Evolutionary conservation across 2,113 vertebrate genomes (phyloP), one percentile per base, ranked within the genome.

Genomic region (Proterorhinus semilunaris): DNA sequence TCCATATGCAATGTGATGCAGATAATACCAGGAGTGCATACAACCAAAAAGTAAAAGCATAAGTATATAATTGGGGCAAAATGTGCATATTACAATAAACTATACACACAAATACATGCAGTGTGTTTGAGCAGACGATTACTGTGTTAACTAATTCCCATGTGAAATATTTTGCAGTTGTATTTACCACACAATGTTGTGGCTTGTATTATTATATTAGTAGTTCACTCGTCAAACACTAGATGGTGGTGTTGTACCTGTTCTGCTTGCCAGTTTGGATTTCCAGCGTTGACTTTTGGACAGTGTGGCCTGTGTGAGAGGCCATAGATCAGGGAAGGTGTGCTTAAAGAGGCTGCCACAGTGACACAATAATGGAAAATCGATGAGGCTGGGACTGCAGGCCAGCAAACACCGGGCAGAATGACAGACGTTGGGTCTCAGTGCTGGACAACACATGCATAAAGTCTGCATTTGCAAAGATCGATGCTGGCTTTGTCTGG

Each of bases 341-440:
- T 92, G 89, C 77, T 90, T 90, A 90, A 90, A 84, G 83, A 88
- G 90, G 74, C 76, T 50, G 74, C 79, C 74, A 74, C 84, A 75
- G 76, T 85, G 85, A 86, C 86, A 86, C 82, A 12, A 71, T 91
- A 91, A 92, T 90, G 85, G 87, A 84, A 90, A 91, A 92, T 93
- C 90, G 36, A 91, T 92, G 75, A 61, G 63, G 74, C 83, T 57
- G 76, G 74, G 80, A 84, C 79, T 76, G 76, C 57, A 9, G 84
- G 83, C 88, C 76, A 78, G 83, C 42, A 59, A 75, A 68, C 74
- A 69, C 53, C 66, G 10, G n/a, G 72, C 27, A 17, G 52, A 50
- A 81, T 90, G 89, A 91, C 83, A 79, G 90, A 90, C 81, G 65
- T 71, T 6, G 71, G 84, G 84, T 84, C 79, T 80, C 72, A 48